These are phyloP conservation scores for Tupaia chinensis DNA, from an alignment of 2,113 vertebrate species.

Conservation along the genomic window DNA sequence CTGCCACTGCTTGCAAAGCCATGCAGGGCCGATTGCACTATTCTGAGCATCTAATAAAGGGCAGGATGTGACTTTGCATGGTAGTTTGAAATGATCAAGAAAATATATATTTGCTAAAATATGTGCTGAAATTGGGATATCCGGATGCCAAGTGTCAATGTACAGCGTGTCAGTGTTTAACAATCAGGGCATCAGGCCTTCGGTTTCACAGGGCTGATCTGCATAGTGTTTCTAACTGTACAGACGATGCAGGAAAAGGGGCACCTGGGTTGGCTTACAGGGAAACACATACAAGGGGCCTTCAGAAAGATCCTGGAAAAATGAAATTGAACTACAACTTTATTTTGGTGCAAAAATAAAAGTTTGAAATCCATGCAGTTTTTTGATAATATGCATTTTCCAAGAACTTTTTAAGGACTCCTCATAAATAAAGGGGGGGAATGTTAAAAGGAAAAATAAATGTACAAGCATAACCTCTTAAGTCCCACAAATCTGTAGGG, in stretches of 20 bases:
- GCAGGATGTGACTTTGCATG: constrained; percentile 15
- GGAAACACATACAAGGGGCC: neutral
- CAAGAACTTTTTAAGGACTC: too few relatives aligned
- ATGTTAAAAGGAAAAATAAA: constrained; percentile 51
- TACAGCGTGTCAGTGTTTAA: neutral
- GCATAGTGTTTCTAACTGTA: neutral
- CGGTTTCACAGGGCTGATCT: neutral
- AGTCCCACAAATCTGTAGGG: constrained; percentile 63
- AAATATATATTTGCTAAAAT: constrained; percentile 16
- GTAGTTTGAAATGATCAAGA: constrained; percentile 38
- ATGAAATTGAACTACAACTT: too few relatives aligned
- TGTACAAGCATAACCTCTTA: constrained; percentile 59
- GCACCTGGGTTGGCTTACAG: neutral
- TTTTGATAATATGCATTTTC: too few relatives aligned
- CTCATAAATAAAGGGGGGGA: neutral
- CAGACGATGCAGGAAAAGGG: neutral
- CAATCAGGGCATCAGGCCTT: neutral
- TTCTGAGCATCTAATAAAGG: neutral
- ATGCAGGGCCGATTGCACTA: fast-evolving
- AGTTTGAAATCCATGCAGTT: too few relatives aligned
- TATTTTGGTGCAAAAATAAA: too few relatives aligned
- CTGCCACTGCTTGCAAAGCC: neutral
- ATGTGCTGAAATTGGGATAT: neutral
- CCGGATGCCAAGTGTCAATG: neutral
- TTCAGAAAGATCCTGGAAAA: too few relatives aligned